These are phyloP conservation scores for Molossus alvarezi DNA, from an alignment of 2,797 vertebrate species.

Conservation along the genomic window DNA sequence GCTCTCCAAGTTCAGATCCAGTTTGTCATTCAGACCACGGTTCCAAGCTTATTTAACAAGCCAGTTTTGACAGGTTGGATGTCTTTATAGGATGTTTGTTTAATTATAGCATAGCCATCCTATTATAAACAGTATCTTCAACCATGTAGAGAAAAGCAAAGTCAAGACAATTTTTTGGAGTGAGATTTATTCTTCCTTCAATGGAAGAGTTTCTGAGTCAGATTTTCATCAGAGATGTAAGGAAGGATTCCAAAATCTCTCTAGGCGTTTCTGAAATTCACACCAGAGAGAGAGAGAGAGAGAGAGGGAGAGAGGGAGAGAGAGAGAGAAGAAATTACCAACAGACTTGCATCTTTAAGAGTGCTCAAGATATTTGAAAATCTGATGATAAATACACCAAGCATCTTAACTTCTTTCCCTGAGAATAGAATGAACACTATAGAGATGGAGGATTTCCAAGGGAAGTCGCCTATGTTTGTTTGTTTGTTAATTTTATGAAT, in stretches of 20 bases:
- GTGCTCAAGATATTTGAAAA: neutral
- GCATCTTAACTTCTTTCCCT: neutral
- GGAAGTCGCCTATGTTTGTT: neutral
- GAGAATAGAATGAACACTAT: neutral
- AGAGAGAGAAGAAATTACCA: neutral
- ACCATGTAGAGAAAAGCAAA: constrained; percentile 65
- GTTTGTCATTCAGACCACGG: constrained; percentile 75
- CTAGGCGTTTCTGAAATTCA: constrained; percentile 8
- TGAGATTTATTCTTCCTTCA: constrained; percentile 54
- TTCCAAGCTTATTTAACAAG: constrained; percentile 81
- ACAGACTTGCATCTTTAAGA: neutral
- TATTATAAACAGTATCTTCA: constrained; percentile 72
- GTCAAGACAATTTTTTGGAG: constrained; percentile 9
- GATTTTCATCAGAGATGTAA: constrained; percentile 19
- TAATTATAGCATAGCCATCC: constrained; percentile 39
- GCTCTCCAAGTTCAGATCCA: constrained; percentile 79
- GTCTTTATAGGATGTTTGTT: constrained; percentile 83
- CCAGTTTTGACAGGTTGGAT: constrained; percentile 81
- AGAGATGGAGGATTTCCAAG: neutral
- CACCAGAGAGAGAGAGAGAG: neutral
- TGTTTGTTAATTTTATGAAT: neutral
- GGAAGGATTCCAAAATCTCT: neutral
- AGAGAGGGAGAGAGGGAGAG: neutral
- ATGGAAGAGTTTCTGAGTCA: constrained; percentile 37
- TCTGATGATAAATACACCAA: constrained; percentile 23